A percentile compares a stretch with the other conserved stretches of the same genome.
These are phyloP conservation scores for Galerucella calmariensis DNA, from an alignment of 2,888 invertebrate genomes.

Conservation along the genomic window DNA sequence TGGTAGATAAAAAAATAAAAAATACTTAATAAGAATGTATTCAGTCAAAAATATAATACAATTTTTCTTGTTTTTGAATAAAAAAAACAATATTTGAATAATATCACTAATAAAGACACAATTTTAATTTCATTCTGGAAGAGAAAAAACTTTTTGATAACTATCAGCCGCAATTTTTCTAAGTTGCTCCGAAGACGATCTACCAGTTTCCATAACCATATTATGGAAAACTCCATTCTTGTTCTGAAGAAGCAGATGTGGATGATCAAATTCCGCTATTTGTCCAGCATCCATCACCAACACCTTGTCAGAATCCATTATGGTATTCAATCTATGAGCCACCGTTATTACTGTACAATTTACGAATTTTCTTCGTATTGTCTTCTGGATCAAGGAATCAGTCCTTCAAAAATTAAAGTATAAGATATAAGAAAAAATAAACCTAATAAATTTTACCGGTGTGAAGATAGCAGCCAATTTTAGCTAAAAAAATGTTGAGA, in stretches of 20 bases:
- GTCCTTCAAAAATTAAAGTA: slow-evolving; percentile 68
- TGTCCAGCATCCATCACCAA: slow-evolving; percentile 84
- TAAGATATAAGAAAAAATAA: not conserved
- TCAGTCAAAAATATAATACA: too few relatives aligned
- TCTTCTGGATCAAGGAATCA: slow-evolving; percentile 79
- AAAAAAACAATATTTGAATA: too few relatives aligned
- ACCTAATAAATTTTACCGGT: too few relatives aligned
- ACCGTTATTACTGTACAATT: slow-evolving; percentile 84
- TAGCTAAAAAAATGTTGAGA: too few relatives aligned
- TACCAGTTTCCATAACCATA: slow-evolving; percentile 77
- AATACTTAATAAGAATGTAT: too few relatives aligned
- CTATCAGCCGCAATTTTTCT: slow-evolving; percentile 22
- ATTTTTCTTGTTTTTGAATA: too few relatives aligned
- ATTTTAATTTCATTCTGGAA: slow-evolving; percentile 15
- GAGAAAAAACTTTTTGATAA: slow-evolving; percentile 12
- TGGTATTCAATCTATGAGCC: slow-evolving; percentile 84
- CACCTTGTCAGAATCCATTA: slow-evolving; percentile 86
- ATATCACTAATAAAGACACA: too few relatives aligned
- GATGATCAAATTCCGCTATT: slow-evolving; percentile 80
- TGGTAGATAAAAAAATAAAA: too few relatives aligned
- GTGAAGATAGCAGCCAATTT: too few relatives aligned
- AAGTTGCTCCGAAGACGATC: slow-evolving; percentile 43
- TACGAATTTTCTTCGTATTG: slow-evolving; percentile 78
- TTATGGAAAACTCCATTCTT: slow-evolving; percentile 48
- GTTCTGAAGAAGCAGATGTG: slow-evolving; percentile 71